Percentiles rank a stretch among this genome's conserved stretches.
These are phyloP conservation scores for Drosophila asahinai DNA, from an alignment of 1,140 invertebrate genomes.

Conservation along the genomic window DNA sequence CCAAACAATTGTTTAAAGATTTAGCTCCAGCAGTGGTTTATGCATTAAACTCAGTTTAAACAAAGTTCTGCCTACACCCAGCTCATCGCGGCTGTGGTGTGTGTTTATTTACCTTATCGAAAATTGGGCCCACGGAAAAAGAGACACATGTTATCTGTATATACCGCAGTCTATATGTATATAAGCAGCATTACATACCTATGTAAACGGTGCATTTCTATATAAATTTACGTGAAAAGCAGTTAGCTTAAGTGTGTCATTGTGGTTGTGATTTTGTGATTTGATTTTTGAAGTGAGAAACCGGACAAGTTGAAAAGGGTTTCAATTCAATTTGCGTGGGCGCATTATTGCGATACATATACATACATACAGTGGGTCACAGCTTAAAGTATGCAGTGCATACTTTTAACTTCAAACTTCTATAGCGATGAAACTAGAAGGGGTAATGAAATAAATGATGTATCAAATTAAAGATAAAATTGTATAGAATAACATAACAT, in stretches of 20 bases:
- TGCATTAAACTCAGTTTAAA: slow-evolving; percentile 19
- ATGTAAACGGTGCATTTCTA: slow-evolving; percentile 27
- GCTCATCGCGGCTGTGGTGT: slow-evolving; percentile 12
- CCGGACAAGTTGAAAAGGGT: slow-evolving; percentile 13
- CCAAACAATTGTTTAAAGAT: slow-evolving; percentile 25
- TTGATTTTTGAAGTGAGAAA: slow-evolving; percentile 24
- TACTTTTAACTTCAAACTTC: too few relatives aligned
- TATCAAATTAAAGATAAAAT: too few relatives aligned
- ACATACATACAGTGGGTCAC: too few relatives aligned
- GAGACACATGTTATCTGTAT: slow-evolving; percentile 40
- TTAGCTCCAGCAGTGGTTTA: slow-evolving; percentile 5
- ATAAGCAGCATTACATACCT: slow-evolving; percentile 16
- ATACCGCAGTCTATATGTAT: slow-evolving; percentile 17
- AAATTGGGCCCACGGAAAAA: slow-evolving; percentile 39
- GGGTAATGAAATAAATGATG: too few relatives aligned
- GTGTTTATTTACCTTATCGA: slow-evolving; percentile 47
- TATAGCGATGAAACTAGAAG: too few relatives aligned
- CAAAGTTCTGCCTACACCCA: slow-evolving; percentile 22
- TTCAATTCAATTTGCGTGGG: slow-evolving; percentile 9
- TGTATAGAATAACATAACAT: too few relatives aligned
- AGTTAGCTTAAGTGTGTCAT: slow-evolving; percentile 13
- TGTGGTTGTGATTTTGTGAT: slow-evolving; percentile 23
- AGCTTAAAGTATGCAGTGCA: too few relatives aligned
- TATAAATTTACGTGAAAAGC: slow-evolving; percentile 19
- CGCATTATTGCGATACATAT: neutral